Percentiles rank a stretch among this genome's conserved stretches.
phyloP scores from a whole-genome alignment of 2,797 vertebrate genomes.

The Bucorvus abyssinicus region DNA sequence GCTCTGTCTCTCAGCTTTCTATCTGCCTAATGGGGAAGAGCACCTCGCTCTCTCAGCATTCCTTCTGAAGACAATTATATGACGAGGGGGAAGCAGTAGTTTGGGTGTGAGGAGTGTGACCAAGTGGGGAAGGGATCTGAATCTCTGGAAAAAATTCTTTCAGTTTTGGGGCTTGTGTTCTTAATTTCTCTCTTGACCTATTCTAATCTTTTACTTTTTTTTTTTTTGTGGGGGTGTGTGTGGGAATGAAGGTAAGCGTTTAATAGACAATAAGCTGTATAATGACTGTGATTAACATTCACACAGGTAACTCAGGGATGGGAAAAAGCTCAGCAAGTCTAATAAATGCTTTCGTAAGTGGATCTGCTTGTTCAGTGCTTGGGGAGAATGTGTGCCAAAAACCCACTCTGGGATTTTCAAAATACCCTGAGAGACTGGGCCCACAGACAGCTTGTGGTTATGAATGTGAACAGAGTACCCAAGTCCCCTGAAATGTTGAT shows the following conservation, averaged over 20 bases:
- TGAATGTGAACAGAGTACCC: background rate
- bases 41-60: fast-evolving
- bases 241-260: background rate
- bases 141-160: background rate
- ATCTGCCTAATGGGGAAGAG: background rate
- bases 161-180: background rate
- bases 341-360: background rate
- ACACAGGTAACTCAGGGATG: background rate
- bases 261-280: background rate
- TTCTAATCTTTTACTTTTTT: background rate
- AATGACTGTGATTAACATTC: slow-evolving; percentile 3
- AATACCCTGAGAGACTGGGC: background rate
- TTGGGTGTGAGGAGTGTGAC: background rate
- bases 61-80: background rate
- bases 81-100: background rate
- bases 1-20: background rate
- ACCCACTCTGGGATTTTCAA: background rate
- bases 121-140: background rate
- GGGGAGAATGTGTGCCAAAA: background rate
- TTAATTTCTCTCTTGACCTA: background rate
- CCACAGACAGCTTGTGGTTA: background rate
- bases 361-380: background rate
- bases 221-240: background rate
- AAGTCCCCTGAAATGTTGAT: background rate
- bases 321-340: background rate